Percentiles rank a stretch among this genome's conserved stretches.
Conservation (phyloP, 2,113 vertebrate species). For the Strigops habroptila region DNA sequence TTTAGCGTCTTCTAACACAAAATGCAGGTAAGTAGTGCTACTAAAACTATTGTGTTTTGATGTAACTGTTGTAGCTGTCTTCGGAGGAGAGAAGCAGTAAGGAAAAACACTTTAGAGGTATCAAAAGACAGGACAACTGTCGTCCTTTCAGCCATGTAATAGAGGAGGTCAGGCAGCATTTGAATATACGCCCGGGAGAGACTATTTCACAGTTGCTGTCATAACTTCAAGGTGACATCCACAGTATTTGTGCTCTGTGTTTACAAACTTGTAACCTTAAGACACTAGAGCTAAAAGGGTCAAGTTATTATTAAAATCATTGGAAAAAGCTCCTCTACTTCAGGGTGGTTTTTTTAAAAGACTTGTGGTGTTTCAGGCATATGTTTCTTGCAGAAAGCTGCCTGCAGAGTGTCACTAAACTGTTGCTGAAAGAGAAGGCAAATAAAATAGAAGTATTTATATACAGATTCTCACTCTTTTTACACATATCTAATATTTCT, state of each 20-base stretch:
- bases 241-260: neutral
- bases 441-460: neutral
- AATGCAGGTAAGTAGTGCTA: neutral
- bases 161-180: neutral
- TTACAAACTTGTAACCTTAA: neutral
- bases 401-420: neutral
- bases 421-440: neutral
- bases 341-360: neutral
- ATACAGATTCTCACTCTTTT: neutral
- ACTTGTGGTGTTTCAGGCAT: rapidly evolving
- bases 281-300: neutral
- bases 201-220: neutral
- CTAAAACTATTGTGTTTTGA: neutral
- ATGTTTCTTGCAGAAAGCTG: neutral
- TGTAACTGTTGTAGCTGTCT: neutral
- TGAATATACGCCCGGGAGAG: neutral
- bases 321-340: neutral
- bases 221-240: neutral
- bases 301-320: neutral
- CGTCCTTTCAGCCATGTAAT: neutral
- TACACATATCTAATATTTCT: neutral
- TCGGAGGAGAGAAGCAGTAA: neutral
- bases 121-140: neutral
- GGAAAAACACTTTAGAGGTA: neutral
- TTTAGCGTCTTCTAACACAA: neutral